Percentiles rank a stretch among this genome's conserved stretches.
Evolutionary conservation across 2,797 vertebrate genomes (phyloP).

Genomic region (Amblyopsis hoosieri): DNA sequence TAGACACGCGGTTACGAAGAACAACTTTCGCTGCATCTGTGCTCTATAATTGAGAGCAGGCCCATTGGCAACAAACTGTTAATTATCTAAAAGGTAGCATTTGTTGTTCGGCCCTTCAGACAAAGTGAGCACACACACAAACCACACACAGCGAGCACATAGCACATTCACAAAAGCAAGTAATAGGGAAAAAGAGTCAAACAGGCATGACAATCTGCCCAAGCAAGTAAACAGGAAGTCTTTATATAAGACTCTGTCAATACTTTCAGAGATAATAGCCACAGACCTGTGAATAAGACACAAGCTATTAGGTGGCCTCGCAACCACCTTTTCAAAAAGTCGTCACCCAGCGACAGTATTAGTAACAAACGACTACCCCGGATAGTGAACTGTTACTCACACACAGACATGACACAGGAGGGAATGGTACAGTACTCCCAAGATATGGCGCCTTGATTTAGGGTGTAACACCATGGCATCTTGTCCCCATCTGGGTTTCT

Average conservation of each 20-base stretch:
- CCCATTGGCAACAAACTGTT: not conserved
- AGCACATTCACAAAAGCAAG: too few species aligned
- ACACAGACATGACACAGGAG: constrained; percentile 68
- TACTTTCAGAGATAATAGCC: too few species aligned
- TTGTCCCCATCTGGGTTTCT: constrained; percentile 91
- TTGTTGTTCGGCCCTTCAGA: too few species aligned
- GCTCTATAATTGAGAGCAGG: constrained; percentile 3
- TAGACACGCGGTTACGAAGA: not conserved
- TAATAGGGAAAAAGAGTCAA: too few species aligned
- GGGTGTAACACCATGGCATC: constrained; percentile 91
- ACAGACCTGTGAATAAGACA: too few species aligned
- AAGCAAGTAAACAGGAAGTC: too few species aligned
- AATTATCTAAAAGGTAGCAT: not conserved
- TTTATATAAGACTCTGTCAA: too few species aligned
- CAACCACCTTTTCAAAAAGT: not conserved
- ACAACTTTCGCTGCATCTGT: not conserved
- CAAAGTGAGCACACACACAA: too few species aligned
- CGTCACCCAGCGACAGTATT: not conserved
- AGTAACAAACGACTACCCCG: too few species aligned
- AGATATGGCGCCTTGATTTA: constrained; percentile 82
- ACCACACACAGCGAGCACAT: too few species aligned
- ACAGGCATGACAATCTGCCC: too few species aligned
- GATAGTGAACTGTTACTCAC: constrained; percentile 60
- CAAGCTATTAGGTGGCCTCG: too few species aligned
- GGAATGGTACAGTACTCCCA: constrained; percentile 89